Percentiles rank a stretch among this genome's conserved stretches.
Conservation (phyloP, 37 sponge, comb jelly and placozoan genomes). For the Chondrilla cf. caribensis region DNA sequence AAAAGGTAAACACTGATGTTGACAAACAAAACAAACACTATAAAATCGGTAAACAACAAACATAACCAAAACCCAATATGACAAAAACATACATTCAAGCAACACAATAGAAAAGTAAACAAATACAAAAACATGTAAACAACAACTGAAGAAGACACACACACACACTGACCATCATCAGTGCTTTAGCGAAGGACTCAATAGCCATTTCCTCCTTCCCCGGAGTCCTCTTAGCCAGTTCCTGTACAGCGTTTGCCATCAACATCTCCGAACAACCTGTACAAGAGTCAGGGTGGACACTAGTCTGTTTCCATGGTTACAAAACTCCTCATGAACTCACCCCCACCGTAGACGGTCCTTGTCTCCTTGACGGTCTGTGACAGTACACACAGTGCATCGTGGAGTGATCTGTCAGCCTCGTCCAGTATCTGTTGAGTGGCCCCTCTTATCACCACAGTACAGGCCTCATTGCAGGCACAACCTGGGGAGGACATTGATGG, state of each 20-base stretch:
- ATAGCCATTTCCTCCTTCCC: slow-evolving; percentile 97
- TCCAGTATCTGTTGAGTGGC: slow-evolving; percentile 99
- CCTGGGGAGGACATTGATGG: slow-evolving; percentile 45
- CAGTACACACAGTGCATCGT: slow-evolving; percentile 97
- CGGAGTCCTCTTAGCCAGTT: slow-evolving; percentile 81
- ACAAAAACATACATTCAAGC: background rate
- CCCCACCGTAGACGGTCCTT: slow-evolving; percentile 92
- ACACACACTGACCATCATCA: slow-evolving; percentile 59
- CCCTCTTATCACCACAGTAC: slow-evolving; percentile 93
- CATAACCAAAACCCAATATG: too few species aligned
- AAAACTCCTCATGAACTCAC: slow-evolving; percentile 26
- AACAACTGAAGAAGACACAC: background rate
- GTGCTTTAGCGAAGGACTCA: slow-evolving; percentile 91
- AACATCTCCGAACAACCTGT: slow-evolving; percentile 92
- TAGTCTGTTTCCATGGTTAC: background rate
- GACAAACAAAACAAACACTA: too few species aligned
- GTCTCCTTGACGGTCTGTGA: slow-evolving; percentile 94
- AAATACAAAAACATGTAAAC: background rate
- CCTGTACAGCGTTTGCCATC: slow-evolving; percentile 94
- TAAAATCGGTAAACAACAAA: too few species aligned
- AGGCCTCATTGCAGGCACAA: slow-evolving; percentile 91
- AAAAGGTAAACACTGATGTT: background rate
- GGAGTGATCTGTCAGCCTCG: slow-evolving; percentile 95
- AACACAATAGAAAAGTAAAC: background rate
- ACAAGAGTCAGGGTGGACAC: background rate